Percentiles rank a stretch among this genome's conserved stretches.
Evolutionary conservation across 2,113 vertebrate species (phyloP).

Genomic region (Fulmarus glacialis): DNA sequence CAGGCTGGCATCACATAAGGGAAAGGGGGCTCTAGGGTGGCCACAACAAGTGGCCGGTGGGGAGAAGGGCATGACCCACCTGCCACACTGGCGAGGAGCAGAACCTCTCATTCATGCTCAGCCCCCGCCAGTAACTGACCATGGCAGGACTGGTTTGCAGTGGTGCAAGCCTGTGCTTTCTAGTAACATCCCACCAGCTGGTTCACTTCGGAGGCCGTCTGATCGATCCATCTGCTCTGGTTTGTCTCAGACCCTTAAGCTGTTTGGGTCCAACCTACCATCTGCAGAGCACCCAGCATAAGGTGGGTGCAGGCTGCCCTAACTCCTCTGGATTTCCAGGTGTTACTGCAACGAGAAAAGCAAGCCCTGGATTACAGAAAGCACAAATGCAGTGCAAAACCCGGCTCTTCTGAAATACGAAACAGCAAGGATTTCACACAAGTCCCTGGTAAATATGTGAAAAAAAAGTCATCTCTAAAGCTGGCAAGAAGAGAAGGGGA

Average conservation of each 20-base stretch:
- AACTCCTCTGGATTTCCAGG: background rate
- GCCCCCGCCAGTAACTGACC: background rate
- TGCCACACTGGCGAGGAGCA: background rate
- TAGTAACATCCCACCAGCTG: background rate
- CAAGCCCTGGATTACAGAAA: background rate
- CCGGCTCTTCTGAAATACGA: background rate
- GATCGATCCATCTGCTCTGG: background rate
- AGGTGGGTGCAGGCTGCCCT: background rate
- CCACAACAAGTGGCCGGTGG: background rate
- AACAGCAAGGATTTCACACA: background rate
- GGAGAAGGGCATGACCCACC: background rate
- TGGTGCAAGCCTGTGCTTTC: background rate
- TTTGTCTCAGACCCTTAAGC: background rate
- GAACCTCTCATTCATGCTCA: background rate
- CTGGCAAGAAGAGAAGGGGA: background rate
- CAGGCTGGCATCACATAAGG: background rate
- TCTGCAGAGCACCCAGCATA: background rate
- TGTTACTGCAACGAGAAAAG: background rate
- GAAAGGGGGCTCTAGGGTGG: background rate
- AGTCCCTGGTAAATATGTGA: background rate
- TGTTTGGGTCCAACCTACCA: background rate
- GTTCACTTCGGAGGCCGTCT: rapidly evolving
- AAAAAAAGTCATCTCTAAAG: background rate
- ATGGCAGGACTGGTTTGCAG: background rate
- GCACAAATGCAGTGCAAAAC: background rate